Conservation (phyloP, 2,888 invertebrate genomes). For the Mesorhabditis belari region DNA sequence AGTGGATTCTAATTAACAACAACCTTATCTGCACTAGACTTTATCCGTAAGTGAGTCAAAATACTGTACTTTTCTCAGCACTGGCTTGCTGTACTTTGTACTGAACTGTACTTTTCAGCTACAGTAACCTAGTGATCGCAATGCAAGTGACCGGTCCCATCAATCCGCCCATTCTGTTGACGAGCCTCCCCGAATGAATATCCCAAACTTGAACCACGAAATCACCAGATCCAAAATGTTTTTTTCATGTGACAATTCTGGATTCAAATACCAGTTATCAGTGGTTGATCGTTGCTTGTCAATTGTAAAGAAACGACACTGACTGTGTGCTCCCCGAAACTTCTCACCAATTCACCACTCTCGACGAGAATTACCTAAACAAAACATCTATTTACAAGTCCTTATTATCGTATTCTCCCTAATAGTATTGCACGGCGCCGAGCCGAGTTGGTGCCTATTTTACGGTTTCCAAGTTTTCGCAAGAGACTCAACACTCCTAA, state of each 20-base stretch:
- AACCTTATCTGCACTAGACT: no score
- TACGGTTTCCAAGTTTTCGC: no score
- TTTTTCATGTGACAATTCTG: not conserved
- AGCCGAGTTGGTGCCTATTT: no score
- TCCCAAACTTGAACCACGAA: slow-evolving; percentile 56
- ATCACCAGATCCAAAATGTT: slow-evolving; percentile 53
- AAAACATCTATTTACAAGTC: not conserved
- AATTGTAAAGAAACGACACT: slow-evolving; percentile 77
- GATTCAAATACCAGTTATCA: slow-evolving; percentile 66
- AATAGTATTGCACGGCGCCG: no score
- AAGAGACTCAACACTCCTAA: no score
- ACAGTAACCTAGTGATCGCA: slow-evolving; percentile 47
- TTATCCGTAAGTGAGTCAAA: no score
- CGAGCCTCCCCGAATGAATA: slow-evolving; percentile 48
- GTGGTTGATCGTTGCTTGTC: slow-evolving; percentile 74
- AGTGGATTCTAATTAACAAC: no score
- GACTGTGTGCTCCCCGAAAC: slow-evolving; percentile 78
- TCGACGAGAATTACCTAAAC: slow-evolving; percentile 31
- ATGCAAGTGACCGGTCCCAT: slow-evolving; percentile 67
- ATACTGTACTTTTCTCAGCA: no score
- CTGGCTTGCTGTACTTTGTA: no score
- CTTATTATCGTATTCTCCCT: no score
- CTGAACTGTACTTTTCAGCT: no score
- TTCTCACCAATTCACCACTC: slow-evolving; percentile 53
- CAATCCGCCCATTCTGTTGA: slow-evolving; percentile 56